A percentile compares a stretch with the other conserved stretches of the same genome.
phyloP scores from a whole-genome alignment of 2,797 vertebrate species.

The Coreius guichenoti region DNA sequence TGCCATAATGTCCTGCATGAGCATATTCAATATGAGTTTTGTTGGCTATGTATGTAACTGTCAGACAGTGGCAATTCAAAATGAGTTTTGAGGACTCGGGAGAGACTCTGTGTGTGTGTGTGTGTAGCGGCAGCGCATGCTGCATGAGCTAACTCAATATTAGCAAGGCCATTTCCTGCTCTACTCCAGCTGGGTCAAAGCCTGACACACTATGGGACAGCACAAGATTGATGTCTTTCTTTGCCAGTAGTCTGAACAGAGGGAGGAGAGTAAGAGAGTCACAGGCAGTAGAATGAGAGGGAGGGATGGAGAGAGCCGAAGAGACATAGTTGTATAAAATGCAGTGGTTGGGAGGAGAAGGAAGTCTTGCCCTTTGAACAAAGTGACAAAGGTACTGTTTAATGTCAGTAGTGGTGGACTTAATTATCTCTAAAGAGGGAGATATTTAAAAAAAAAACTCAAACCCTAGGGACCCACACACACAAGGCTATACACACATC shows the following conservation, averaged over 20 bases:
- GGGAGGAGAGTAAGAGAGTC: conserved; percentile 15
- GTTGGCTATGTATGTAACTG: conserved; percentile 46
- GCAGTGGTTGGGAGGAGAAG: background rate
- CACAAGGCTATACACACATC: conserved; percentile 19
- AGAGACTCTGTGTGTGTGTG: conserved; percentile 7
- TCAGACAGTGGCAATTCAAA: conserved; percentile 51
- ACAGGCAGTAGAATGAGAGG: background rate
- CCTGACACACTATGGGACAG: conserved; percentile 53
- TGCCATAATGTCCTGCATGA: background rate
- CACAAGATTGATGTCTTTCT: conserved; percentile 59
- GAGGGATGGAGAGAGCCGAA: background rate
- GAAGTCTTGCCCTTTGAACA: conserved; percentile 46
- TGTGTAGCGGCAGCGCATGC: conserved; percentile 31
- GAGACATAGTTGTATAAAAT: conserved; percentile 19
- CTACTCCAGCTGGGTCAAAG: conserved; percentile 50
- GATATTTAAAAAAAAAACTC: conserved; percentile 51
- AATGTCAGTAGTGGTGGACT: conserved; percentile 46
- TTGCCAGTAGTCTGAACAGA: conserved; percentile 23
- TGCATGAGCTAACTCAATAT: conserved; percentile 59
- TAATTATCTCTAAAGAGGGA: conserved; percentile 57
- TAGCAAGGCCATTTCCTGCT: conserved; percentile 52
- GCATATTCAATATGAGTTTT: conserved; percentile 32
- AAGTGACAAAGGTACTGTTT: conserved; percentile 50
- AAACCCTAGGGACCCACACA: conserved; percentile 11
- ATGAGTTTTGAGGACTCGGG: conserved; percentile 48